Conservation (phyloP, 1,140 invertebrate species). For the Aporrectodea caliginosa region DNA sequence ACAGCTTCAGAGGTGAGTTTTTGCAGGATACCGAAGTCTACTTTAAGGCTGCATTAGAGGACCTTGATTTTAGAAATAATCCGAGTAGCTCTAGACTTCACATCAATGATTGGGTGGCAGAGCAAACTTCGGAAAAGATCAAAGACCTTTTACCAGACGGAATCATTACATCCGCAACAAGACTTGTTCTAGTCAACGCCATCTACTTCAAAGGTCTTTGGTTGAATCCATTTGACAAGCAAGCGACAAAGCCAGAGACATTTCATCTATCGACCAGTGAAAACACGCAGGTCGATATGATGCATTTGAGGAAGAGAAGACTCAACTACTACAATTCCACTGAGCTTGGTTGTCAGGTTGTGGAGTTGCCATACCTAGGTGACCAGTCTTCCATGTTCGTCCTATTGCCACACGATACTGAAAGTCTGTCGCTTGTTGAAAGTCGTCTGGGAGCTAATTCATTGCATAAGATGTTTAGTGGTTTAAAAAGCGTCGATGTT, state of each 20-base stretch:
- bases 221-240: slow-evolving; percentile 64
- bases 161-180: slow-evolving; percentile 58
- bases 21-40: neutral
- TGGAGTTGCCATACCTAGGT: slow-evolving; percentile 69
- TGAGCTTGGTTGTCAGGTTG: slow-evolving; percentile 65
- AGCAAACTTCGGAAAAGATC: slow-evolving; percentile 66
- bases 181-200: slow-evolving; percentile 69
- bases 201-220: slow-evolving; percentile 75
- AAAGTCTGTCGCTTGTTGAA: slow-evolving; percentile 54
- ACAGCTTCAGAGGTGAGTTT: neutral
- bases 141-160: slow-evolving; percentile 58
- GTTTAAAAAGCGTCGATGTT: slow-evolving; percentile 35
- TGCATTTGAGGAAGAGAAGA: slow-evolving; percentile 57
- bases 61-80: slow-evolving; percentile 30
- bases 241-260: slow-evolving; percentile 56
- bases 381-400: slow-evolving; percentile 67
- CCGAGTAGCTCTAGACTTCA: slow-evolving; percentile 41
- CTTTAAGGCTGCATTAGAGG: neutral
- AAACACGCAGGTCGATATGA: slow-evolving; percentile 34
- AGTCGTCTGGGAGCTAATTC: slow-evolving; percentile 54
- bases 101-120: slow-evolving; percentile 68
- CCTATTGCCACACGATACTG: slow-evolving; percentile 61
- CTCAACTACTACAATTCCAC: neutral
- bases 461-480: slow-evolving; percentile 45
- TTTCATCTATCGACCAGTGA: slow-evolving; percentile 48